A percentile compares a stretch with the other conserved stretches of the same genome.
Conservation (phyloP, 1,140 invertebrate species). For the Zaprionus kolodkinae region DNA sequence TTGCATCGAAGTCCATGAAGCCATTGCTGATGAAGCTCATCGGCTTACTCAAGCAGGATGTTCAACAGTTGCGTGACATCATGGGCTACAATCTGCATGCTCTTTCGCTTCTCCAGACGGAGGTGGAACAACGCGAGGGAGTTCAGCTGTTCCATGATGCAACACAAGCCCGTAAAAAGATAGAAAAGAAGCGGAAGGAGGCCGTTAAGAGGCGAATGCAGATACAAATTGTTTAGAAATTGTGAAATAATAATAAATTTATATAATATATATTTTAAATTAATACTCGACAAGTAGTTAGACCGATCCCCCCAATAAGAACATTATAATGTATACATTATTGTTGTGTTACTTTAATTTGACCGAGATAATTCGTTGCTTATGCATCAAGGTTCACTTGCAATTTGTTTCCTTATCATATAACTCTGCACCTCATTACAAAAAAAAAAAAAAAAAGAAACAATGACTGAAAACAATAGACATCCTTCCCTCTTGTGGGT, state of each 20-base stretch:
- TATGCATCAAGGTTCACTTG: constrained; percentile 15
- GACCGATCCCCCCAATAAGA: background rate
- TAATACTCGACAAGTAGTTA: too few relatives aligned
- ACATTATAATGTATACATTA: too few relatives aligned
- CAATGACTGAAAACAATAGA: background rate
- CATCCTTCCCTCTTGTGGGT: background rate
- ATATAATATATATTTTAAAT: constrained; percentile 6
- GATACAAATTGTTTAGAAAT: constrained; percentile 59
- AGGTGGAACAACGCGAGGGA: constrained; percentile 92
- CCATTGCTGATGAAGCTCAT: constrained; percentile 86
- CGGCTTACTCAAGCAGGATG: constrained; percentile 56
- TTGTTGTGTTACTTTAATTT: constrained; percentile 34
- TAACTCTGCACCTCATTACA: background rate
- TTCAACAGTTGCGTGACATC: constrained; percentile 87
- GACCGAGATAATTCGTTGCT: constrained; percentile 28
- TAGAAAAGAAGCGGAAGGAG: constrained; percentile 89
- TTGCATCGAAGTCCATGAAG: constrained; percentile 88
- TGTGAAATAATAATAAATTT: background rate
- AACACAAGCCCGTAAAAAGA: constrained; percentile 87
- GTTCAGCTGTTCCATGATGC: constrained; percentile 94
- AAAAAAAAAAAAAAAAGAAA: background rate
- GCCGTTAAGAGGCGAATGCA: constrained; percentile 87
- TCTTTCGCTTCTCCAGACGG: constrained; percentile 90
- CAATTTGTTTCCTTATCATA: constrained; percentile 17
- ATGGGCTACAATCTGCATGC: constrained; percentile 95